A percentile compares a stretch with the other conserved stretches of the same genome.
Evolutionary conservation across 2,797 vertebrate species (phyloP).

Genomic region (Chelidonichthys spinosus): DNA sequence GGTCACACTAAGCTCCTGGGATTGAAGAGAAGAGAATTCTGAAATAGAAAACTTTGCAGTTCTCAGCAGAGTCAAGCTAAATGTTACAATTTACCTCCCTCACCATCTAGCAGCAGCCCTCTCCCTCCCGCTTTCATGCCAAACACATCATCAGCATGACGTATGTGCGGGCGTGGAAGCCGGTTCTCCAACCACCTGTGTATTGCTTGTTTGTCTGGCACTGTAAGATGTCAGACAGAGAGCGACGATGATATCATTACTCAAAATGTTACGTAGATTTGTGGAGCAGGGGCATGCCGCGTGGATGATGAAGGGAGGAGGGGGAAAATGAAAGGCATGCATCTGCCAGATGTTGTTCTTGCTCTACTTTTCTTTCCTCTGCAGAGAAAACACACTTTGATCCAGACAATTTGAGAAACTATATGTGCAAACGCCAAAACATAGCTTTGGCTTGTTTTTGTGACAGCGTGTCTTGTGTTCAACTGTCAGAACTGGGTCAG

Average conservation of each 20-base stretch:
- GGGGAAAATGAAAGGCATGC: conserved; percentile 27
- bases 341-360: conserved; percentile 72
- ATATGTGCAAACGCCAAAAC: conserved; percentile 62
- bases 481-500: conserved; percentile 76
- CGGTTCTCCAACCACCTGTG: conserved; percentile 72
- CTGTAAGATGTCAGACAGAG: conserved; percentile 64
- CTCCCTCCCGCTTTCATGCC: conserved; percentile 22
- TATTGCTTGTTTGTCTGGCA: conserved; percentile 67
- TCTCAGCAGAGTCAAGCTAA: conserved; percentile 36
- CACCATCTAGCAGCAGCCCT: conserved; percentile 27
- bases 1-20: conserved; percentile 46
- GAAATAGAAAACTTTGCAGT: conserved; percentile 15
- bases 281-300: conserved; percentile 45
- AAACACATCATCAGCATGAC: conserved; percentile 68
- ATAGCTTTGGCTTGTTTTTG: conserved; percentile 59
- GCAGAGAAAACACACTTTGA: conserved; percentile 69
- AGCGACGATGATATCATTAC: conserved; percentile 75
- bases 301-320: conserved; percentile 6
- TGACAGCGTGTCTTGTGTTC: conserved; percentile 60
- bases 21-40: conserved; percentile 21
- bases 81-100: conserved; percentile 51
- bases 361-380: conserved; percentile 74
- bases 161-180: conserved; percentile 55
- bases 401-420: conserved; percentile 68
- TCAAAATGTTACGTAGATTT: conserved; percentile 71